Base-by-base conservation (phyloP, 37 sponge, comb jelly and placozoan genomes). In the Dysidea cf. avara region DNA sequence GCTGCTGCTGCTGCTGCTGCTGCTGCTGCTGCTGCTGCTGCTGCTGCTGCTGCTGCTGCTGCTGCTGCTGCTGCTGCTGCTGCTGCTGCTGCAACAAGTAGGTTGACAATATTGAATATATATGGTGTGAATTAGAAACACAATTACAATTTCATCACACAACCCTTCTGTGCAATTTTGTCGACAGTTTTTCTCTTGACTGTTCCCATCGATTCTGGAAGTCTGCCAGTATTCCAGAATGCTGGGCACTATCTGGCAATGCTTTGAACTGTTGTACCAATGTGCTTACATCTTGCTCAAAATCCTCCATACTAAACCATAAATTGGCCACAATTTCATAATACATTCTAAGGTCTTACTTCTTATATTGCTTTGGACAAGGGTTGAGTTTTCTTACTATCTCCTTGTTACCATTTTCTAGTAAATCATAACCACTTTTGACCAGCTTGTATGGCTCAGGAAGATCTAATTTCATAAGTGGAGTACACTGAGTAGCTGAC, bases 331-430 rank as follows among this genome's bases (percentile, higher is more conserved):
- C 9, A 43, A 43, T 12, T 43, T 5, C 9, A 43, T 2, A 22
- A 24, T 33, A 3, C 0, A 40, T 66, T 24, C 24, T n/a, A 46
- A 43, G 1, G 0, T 12, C 63, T 53, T 39, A 86, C 81, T 37
- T 81, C 63, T 90, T 83, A 67, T 75, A 90, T 47, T 79, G 81
- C 33, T 80, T 84, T 57, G 85, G 82, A 56, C 90, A 80, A 38
- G 84, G 90, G 9, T 80, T 70, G 18, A 74, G 35, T 48, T 46
- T 75, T 39, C 85, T 62, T 0, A 84, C 74, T 29, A 90, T 70
- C 28, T 77, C 78, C n/a, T 53, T 75, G 66, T 81, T 90, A 18
- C 53, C 68, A 6, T 64, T 73, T 39, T 90, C 90, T 28, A 90
- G 66, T 3, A 81, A 61, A 40, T 76, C 61, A 32, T 80, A 90